A percentile compares a stretch with the other conserved stretches of the same genome.
These are phyloP conservation scores for Sebastolobus alascanus DNA, from an alignment of 2,797 vertebrate species.

Conservation along the genomic window DNA sequence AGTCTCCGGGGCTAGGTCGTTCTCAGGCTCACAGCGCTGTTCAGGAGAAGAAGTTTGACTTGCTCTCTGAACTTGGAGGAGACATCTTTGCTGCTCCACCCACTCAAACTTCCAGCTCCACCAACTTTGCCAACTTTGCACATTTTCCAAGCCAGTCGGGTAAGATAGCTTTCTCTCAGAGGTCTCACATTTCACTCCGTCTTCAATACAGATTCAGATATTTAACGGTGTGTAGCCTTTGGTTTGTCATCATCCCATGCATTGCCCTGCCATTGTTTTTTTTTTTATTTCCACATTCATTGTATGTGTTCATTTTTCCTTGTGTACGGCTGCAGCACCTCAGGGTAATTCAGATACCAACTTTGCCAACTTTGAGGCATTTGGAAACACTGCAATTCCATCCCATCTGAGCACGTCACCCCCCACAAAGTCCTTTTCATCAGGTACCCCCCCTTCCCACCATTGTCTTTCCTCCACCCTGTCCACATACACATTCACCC, in stretches of 20 bases:
- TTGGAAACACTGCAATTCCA: conserved; percentile 95
- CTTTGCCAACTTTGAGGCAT: conserved; percentile 99
- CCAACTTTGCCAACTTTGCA: conserved; percentile 99
- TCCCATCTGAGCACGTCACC: conserved; percentile 96
- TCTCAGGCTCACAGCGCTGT: conserved; percentile 85
- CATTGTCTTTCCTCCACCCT: conserved; percentile 22
- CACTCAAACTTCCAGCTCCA: conserved; percentile 87
- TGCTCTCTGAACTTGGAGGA: conserved; percentile 96
- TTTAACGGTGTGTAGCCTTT: background rate
- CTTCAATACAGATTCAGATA: background rate
- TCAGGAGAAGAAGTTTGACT: conserved; percentile 97
- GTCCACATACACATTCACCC: conserved; percentile 25
- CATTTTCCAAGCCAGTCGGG: conserved; percentile 97
- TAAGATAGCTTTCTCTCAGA: conserved; percentile 65
- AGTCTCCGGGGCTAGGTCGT: conserved; percentile 93
- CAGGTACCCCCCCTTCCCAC: conserved; percentile 73
- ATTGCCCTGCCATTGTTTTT: conserved; percentile 47
- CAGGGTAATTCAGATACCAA: conserved; percentile 95
- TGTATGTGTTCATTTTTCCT: conserved; percentile 69
- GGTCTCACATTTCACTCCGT: background rate
- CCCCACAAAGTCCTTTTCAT: conserved; percentile 86
- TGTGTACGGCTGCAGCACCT: conserved; percentile 90
- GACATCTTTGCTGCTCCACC: conserved; percentile 95
- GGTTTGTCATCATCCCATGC: conserved; percentile 40
- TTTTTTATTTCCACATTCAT: conserved; percentile 82